These are phyloP conservation scores for Hypotaenidia okinawae DNA, from an alignment of 2,797 vertebrate genomes.

Conservation along the genomic window DNA sequence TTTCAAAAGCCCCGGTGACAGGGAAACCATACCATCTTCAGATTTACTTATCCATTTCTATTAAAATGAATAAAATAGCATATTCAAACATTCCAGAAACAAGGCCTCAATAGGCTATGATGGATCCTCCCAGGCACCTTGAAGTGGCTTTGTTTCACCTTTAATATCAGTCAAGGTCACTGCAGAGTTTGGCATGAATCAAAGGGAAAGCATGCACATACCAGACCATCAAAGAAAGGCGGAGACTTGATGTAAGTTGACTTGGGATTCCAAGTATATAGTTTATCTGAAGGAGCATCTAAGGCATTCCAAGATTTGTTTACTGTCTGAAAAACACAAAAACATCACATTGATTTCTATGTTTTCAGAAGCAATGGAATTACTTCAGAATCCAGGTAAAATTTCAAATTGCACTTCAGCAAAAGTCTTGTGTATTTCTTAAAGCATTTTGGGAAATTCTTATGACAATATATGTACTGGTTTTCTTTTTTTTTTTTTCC, in stretches of 20 bases:
- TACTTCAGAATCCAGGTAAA: background rate
- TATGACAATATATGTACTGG: background rate
- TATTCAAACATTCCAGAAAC: background rate
- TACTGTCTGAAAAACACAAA: slow-evolving; percentile 81
- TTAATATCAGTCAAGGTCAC: background rate
- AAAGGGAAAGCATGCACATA: slow-evolving; percentile 53
- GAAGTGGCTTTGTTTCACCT: background rate
- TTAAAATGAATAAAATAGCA: background rate
- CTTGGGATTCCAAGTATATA: slow-evolving; percentile 92
- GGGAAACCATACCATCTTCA: background rate
- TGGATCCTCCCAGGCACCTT: background rate
- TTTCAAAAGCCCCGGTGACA: background rate
- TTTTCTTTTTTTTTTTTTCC: background rate
- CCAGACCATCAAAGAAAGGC: slow-evolving; percentile 94
- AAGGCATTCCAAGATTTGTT: slow-evolving; percentile 95
- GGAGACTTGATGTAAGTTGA: slow-evolving; percentile 99
- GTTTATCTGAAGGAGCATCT: slow-evolving; percentile 86
- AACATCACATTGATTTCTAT: background rate
- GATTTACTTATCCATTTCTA: background rate
- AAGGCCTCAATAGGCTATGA: background rate
- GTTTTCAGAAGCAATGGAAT: background rate
- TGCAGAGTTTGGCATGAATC: background rate
- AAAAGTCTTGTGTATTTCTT: background rate
- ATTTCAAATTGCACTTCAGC: background rate
- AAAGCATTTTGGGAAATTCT: background rate